Percentiles rank a stretch among this genome's conserved stretches.
Conservation (phyloP, 2,888 invertebrate species). For the Norana najaformis region DNA sequence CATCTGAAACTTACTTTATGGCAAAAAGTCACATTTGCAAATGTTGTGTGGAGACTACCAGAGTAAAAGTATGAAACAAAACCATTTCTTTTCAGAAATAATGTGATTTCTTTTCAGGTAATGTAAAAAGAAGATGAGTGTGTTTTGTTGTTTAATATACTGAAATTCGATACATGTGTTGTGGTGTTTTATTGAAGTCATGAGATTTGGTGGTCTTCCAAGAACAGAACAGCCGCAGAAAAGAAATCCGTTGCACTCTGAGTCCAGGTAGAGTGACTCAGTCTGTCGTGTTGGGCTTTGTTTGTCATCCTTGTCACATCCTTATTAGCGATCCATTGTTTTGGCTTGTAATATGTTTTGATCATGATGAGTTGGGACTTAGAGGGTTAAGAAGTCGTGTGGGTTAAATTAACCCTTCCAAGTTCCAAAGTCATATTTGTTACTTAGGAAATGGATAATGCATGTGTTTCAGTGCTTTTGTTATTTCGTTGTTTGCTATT, state of each 20-base stretch:
- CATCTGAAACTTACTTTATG: no score
- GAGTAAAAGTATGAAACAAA: neutral
- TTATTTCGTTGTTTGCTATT: neutral
- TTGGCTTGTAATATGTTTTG: neutral
- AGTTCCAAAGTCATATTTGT: neutral
- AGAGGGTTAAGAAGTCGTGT: neutral
- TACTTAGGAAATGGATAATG: neutral
- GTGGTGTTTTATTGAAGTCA: neutral
- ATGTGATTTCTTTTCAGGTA: no score
- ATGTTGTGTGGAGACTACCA: no score
- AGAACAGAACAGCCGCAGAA: neutral
- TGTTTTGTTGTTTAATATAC: neutral
- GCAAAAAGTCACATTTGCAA: no score
- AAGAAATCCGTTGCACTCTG: slow-evolving; percentile 2
- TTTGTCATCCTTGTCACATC: neutral
- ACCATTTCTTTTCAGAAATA: neutral
- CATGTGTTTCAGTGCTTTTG: neutral
- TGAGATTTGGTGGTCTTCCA: slow-evolving; percentile 17
- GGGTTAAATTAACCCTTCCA: neutral
- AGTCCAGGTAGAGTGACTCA: slow-evolving; percentile 1
- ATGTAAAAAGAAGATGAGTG: neutral
- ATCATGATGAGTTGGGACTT: neutral
- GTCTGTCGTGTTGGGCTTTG: no score
- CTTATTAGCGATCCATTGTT: neutral
- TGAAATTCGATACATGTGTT: neutral